phyloP scores from a whole-genome alignment of 2,113 vertebrate genomes.

The Ardeotis arabs region DNA sequence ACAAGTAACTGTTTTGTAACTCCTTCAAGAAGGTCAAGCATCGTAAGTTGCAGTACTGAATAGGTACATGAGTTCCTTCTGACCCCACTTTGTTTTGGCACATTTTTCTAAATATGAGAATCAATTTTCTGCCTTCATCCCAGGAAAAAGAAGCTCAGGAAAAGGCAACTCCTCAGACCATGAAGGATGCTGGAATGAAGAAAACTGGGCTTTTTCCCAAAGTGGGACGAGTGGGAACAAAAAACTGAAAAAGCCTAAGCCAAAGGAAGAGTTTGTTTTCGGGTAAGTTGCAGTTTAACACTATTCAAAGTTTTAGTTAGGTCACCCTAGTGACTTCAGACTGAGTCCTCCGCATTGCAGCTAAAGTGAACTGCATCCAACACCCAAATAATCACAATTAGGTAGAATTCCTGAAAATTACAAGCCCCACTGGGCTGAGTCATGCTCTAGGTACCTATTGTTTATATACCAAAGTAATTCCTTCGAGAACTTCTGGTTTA shows the following conservation, averaged over 20 bases:
- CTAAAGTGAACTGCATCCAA: not conserved
- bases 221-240: conserved; percentile 88
- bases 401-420: not conserved
- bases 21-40: not conserved
- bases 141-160: conserved; percentile 94
- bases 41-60: not conserved
- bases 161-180: conserved; percentile 90
- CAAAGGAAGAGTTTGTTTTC: conserved; percentile 90
- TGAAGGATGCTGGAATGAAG: conserved; percentile 93
- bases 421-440: not conserved
- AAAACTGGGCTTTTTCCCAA: conserved; percentile 87
- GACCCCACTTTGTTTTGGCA: not conserved
- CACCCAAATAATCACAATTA: not conserved
- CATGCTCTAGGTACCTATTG: not conserved
- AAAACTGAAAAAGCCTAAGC: conserved; percentile 93
- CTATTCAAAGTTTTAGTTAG: not conserved
- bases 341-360: not conserved
- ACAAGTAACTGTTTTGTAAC: not conserved
- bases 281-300: conserved; percentile 78
- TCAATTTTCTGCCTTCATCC: conserved; percentile 27
- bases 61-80: not conserved
- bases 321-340: not conserved
- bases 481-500: not conserved
- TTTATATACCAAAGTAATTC: not conserved
- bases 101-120: not conserved